phyloP scores from a whole-genome alignment of 2,113 vertebrate species.

The Eupsittula cactorum region DNA sequence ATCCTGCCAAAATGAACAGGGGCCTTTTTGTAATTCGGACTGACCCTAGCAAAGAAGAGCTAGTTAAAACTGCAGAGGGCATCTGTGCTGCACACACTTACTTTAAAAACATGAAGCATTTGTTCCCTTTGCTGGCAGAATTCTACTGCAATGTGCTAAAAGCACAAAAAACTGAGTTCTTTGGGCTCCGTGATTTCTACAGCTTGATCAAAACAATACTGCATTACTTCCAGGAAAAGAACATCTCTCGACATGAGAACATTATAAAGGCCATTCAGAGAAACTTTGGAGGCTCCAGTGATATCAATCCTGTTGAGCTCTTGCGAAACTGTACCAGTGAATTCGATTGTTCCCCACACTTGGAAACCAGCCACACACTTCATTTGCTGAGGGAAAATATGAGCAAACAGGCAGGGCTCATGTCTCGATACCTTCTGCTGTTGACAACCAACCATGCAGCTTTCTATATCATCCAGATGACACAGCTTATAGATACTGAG shows the following conservation, averaged over 20 bases:
- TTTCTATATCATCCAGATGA: conserved; percentile 76
- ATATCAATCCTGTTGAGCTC: conserved; percentile 63
- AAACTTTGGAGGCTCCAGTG: conserved; percentile 79
- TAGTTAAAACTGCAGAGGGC: conserved; percentile 78
- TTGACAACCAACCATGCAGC: conserved; percentile 82
- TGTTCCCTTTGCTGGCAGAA: conserved; percentile 74
- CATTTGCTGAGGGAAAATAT: conserved; percentile 77
- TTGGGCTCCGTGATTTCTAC: conserved; percentile 82
- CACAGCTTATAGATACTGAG: conserved; percentile 66
- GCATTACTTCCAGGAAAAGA: conserved; percentile 53
- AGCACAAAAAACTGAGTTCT: conserved; percentile 72
- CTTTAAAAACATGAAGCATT: conserved; percentile 67
- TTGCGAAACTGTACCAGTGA: conserved; percentile 50
- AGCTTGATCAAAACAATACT: conserved; percentile 81
- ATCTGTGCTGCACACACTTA: conserved; percentile 72
- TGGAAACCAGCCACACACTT: conserved; percentile 60
- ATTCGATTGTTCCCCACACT: background rate
- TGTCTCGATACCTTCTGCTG: conserved; percentile 77
- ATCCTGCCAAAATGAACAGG: conserved; percentile 84
- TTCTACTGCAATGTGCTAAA: conserved; percentile 69
- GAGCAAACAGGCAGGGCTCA: conserved; percentile 40
- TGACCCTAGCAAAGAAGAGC: conserved; percentile 77
- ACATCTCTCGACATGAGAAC: conserved; percentile 50
- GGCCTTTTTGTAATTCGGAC: conserved; percentile 81
- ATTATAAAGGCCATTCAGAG: conserved; percentile 75